These are phyloP conservation scores for Myodes glareolus DNA, from an alignment of 2,113 vertebrate species.

Conservation along the genomic window DNA sequence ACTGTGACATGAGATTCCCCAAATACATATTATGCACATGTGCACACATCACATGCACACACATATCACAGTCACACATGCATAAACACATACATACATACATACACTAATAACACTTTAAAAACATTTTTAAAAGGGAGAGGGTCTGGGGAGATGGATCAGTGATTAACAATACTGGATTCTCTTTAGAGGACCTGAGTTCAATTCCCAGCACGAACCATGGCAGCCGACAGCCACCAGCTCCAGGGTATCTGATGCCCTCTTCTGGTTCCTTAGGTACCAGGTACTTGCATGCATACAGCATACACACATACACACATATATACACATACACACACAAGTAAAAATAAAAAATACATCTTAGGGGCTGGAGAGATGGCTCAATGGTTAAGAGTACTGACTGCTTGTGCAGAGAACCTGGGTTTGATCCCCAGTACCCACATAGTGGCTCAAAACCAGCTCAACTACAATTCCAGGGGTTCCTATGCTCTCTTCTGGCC, in stretches of 20 bases:
- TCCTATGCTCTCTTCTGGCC: background rate
- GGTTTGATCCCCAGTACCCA: background rate
- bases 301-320: background rate
- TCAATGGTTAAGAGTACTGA: too few relatives aligned
- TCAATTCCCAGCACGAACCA: background rate
- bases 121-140: background rate
- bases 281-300: background rate
- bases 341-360: background rate
- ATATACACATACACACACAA: background rate
- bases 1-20: background rate
- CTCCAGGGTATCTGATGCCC: background rate
- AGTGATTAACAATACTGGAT: background rate
- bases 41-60: background rate
- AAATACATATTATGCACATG: background rate
- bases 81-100: too few relatives aligned
- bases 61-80: background rate
- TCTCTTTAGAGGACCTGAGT: background rate
- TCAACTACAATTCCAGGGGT: background rate
- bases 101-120: background rate
- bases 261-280: background rate
- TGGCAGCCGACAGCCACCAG: background rate
- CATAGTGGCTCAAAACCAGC: background rate
- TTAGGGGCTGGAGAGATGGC: background rate
- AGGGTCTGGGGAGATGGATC: background rate
- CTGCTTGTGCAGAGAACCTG: background rate